These are phyloP conservation scores for Erethizon dorsatum DNA, from an alignment of 2,797 vertebrate species.

Conservation along the genomic window DNA sequence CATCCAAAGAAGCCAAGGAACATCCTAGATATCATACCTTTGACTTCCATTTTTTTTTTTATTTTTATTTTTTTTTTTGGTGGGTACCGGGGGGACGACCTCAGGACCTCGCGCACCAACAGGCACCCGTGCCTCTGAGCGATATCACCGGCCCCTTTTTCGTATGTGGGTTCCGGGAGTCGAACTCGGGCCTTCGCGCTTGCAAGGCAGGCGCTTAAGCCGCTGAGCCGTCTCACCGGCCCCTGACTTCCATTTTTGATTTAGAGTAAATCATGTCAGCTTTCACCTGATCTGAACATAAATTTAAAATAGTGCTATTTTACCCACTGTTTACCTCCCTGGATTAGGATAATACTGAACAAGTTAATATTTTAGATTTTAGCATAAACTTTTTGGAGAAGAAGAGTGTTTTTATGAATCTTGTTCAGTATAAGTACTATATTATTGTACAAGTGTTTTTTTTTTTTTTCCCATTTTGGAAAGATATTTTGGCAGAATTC, in stretches of 20 bases:
- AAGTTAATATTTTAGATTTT: conserved; percentile 14
- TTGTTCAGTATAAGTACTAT: neutral
- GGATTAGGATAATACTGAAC: neutral
- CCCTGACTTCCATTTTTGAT: neutral
- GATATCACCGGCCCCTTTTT: too few relatives aligned
- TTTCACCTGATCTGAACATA: neutral
- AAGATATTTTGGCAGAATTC: conserved; percentile 5
- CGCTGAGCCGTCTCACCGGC: too few relatives aligned
- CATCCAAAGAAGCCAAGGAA: neutral
- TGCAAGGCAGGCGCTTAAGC: too few relatives aligned
- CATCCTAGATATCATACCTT: neutral
- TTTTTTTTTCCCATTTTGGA: neutral
- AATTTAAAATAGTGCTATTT: neutral
- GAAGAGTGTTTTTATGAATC: neutral
- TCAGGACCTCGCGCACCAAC: too few relatives aligned
- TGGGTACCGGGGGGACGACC: too few relatives aligned
- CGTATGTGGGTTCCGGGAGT: too few relatives aligned
- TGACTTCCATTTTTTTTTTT: neutral
- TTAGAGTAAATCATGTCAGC: neutral
- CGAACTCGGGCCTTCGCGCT: too few relatives aligned
- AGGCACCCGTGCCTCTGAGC: too few relatives aligned
- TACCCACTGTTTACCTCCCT: neutral
- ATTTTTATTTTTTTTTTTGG: too few relatives aligned
- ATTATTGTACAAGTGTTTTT: neutral
- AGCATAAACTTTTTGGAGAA: neutral